Conservation (phyloP, 2,113 vertebrate genomes). For the Camelus bactrianus region DNA sequence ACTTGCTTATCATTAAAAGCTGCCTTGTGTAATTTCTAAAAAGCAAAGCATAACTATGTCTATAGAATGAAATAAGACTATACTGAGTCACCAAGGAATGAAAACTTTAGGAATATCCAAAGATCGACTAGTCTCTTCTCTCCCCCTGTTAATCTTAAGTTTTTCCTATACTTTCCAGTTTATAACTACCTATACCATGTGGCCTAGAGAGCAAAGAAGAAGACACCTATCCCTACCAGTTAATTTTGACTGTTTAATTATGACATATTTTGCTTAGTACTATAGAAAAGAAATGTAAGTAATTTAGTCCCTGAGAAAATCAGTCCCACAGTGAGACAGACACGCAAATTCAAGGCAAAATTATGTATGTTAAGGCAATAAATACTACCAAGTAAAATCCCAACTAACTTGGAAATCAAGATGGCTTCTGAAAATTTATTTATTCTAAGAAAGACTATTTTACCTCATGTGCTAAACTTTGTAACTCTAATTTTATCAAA, state of each 20-base stretch:
- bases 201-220: neutral
- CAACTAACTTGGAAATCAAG: neutral
- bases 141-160: neutral
- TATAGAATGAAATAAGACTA: neutral
- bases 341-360: constrained; percentile 1
- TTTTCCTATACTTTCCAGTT: neutral
- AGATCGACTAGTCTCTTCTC: neutral
- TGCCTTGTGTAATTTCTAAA: neutral
- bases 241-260: constrained; percentile 15
- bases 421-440: constrained; percentile 41
- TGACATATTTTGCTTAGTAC: neutral
- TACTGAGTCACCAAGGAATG: neutral
- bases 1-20: neutral
- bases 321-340: neutral
- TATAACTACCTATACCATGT: neutral
- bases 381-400: constrained; percentile 45
- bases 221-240: neutral
- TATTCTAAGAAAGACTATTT: neutral
- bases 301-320: constrained; percentile 21
- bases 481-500: constrained; percentile 29
- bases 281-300: neutral
- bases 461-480: neutral
- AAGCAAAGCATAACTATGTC: neutral
- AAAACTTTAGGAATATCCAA: neutral
- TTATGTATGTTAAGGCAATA: neutral